These are phyloP conservation scores for Heliothis subflexa DNA, from an alignment of 1,140 invertebrate species.

Conservation along the genomic window DNA sequence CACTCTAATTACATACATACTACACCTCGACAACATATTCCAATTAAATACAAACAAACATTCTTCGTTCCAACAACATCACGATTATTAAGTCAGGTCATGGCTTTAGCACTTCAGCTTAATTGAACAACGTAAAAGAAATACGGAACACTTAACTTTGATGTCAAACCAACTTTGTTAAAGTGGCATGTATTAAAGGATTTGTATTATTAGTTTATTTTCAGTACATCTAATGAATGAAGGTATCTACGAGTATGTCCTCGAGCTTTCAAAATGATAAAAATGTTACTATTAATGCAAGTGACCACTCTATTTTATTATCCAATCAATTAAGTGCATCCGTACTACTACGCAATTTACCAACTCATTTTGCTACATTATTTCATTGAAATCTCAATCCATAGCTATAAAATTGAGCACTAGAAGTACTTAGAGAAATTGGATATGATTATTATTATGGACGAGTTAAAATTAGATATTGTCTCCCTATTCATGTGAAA, in stretches of 20 bases:
- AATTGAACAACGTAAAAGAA: not conserved
- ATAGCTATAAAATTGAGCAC: too few species aligned
- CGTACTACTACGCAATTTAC: too few species aligned
- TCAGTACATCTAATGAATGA: too few species aligned
- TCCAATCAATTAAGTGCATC: not conserved
- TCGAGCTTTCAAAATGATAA: too few species aligned
- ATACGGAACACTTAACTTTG: not conserved
- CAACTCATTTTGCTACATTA: too few species aligned
- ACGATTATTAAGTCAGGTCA: slow-evolving; percentile 11
- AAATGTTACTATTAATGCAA: not conserved
- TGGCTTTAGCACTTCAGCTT: not conserved
- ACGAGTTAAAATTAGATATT: too few species aligned
- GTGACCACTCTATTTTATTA: not conserved
- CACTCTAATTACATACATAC: not conserved
- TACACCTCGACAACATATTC: not conserved
- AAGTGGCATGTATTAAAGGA: not conserved
- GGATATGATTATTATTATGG: too few species aligned
- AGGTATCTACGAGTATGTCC: too few species aligned
- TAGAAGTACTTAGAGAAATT: too few species aligned
- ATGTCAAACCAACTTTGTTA: not conserved
- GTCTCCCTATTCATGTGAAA: not conserved
- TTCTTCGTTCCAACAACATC: not conserved
- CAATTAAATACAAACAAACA: not conserved
- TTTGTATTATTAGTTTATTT: too few species aligned
- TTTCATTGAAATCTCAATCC: too few species aligned